Conservation (phyloP, 2,888 invertebrate genomes). For the Rhagophthalmus giganteus region DNA sequence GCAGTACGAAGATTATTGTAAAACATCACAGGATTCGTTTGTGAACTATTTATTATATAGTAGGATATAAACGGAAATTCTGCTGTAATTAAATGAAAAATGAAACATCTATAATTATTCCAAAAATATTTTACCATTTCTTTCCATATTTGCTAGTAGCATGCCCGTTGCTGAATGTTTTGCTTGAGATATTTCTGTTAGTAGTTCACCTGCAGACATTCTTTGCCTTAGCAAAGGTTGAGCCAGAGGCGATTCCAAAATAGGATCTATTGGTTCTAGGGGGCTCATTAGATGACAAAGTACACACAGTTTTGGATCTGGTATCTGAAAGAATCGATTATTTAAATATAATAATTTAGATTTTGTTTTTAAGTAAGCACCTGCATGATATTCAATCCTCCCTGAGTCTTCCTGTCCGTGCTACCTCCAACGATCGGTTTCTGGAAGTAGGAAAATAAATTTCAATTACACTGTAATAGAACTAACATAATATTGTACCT, state of each 20-base stretch:
- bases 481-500: slow-evolving; percentile 41
- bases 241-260: slow-evolving; percentile 80
- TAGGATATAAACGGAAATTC: slow-evolving; percentile 92
- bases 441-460: slow-evolving; percentile 37
- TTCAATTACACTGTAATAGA: slow-evolving; percentile 11
- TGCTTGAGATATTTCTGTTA: slow-evolving; percentile 74
- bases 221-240: slow-evolving; percentile 79
- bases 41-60: slow-evolving; percentile 85
- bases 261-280: slow-evolving; percentile 81
- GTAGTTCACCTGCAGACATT: slow-evolving; percentile 74
- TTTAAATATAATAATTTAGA: background rate
- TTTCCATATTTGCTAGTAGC: slow-evolving; percentile 88
- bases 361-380: slow-evolving; percentile 33
- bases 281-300: slow-evolving; percentile 89
- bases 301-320: slow-evolving; percentile 87
- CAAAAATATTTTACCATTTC: slow-evolving; percentile 69
- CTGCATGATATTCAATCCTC: slow-evolving; percentile 53
- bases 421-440: slow-evolving; percentile 47
- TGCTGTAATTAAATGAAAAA: too few species aligned
- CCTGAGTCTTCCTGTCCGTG: slow-evolving; percentile 46
- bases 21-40: slow-evolving; percentile 83
- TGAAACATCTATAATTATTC: too few species aligned
- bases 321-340: slow-evolving; percentile 59
- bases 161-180: slow-evolving; percentile 80
- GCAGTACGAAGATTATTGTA: slow-evolving; percentile 83